Percentiles rank a stretch among this genome's conserved stretches.
phyloP scores from a whole-genome alignment of 1,140 invertebrate genomes.

The Brachionus koreanus region DNA sequence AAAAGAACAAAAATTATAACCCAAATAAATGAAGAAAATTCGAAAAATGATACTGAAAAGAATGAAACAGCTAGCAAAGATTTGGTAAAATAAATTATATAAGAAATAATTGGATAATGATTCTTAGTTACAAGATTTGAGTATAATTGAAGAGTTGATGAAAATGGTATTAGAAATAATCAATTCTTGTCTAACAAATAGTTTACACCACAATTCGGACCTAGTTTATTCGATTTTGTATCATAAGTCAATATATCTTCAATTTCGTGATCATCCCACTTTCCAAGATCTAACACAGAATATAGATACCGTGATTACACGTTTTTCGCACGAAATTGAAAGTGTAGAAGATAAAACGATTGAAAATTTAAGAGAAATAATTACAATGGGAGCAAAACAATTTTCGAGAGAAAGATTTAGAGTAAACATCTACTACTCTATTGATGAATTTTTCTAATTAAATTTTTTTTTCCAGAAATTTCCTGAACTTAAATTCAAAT shows the following conservation, averaged over 20 bases:
- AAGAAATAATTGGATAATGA: neutral
- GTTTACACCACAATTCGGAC: slow-evolving; percentile 84
- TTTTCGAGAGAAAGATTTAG: slow-evolving; percentile 86
- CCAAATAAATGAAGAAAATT: slow-evolving; percentile 54
- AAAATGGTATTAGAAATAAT: slow-evolving; percentile 86
- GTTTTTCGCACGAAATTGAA: slow-evolving; percentile 76
- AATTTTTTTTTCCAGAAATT: slow-evolving; percentile 74
- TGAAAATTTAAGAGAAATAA: slow-evolving; percentile 74
- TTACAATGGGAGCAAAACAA: slow-evolving; percentile 76
- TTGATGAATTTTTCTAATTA: neutral
- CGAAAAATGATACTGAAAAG: slow-evolving; percentile 48
- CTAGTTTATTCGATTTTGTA: slow-evolving; percentile 92
- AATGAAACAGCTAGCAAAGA: slow-evolving; percentile 48
- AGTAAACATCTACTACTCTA: slow-evolving; percentile 62
- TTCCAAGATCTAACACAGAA: slow-evolving; percentile 95
- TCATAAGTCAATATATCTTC: slow-evolving; percentile 82
- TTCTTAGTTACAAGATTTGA: slow-evolving; percentile 73
- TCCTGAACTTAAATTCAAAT: slow-evolving; percentile 95
- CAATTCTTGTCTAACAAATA: slow-evolving; percentile 82
- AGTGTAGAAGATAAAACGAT: slow-evolving; percentile 71
- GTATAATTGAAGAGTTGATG: slow-evolving; percentile 91
- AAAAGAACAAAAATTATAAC: slow-evolving; percentile 58
- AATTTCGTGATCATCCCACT: slow-evolving; percentile 76
- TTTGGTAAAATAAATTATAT: neutral
- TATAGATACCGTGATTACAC: slow-evolving; percentile 78